Base-by-base conservation (phyloP, 2,113 vertebrate genomes). In the Larimichthys polyactis region DNA sequence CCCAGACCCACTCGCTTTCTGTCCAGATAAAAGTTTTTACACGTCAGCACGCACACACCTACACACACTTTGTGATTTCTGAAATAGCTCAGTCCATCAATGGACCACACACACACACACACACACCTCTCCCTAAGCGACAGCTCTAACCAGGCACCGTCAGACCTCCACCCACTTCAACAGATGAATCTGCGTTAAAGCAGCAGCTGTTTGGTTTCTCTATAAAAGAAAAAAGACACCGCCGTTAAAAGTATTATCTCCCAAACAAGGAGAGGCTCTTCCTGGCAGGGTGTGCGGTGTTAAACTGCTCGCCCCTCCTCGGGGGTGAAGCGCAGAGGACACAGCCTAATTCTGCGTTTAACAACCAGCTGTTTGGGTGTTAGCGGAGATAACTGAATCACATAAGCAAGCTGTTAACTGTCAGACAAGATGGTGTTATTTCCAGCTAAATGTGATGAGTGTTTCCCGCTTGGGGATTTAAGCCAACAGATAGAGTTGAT, bases 201-300 rank as follows among this genome's bases (percentile, higher is more conserved):
- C 58, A 49, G 68, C 63, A 5, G 71, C 44, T 73, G 63, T 75
- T 44, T 36, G 55, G 22, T 11, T 15, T 32, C 48, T 65, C 48
- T 27, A 11, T 48, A 16, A 70, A 64, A 48, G 14, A 76, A 17
- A 8, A 70, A 82, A 27, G 27, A 2, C 11, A 6, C 11, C 6
- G 59, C 74, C 19, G 73, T 59, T 71, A 46, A 77, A 57, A 57
- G 58, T 27, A 43, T 43, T 63, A 51, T 67, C 68, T 20, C 22
- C 27, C 11, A 36, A 27, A 70, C 65, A 62, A 44, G 55, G 36
- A 69, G 46, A 32, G 2, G 10, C 20, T 57, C 19, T 57, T 40
- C 4, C 59, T 8, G 0, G 8, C 67, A 32, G 12, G 17, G 1
- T 32, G n/a, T 15, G 27, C 12, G 4, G 20, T 16, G n/a, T 22